phyloP scores from a whole-genome alignment of 2,113 vertebrate species.

The Megaceryle maxima region DNA sequence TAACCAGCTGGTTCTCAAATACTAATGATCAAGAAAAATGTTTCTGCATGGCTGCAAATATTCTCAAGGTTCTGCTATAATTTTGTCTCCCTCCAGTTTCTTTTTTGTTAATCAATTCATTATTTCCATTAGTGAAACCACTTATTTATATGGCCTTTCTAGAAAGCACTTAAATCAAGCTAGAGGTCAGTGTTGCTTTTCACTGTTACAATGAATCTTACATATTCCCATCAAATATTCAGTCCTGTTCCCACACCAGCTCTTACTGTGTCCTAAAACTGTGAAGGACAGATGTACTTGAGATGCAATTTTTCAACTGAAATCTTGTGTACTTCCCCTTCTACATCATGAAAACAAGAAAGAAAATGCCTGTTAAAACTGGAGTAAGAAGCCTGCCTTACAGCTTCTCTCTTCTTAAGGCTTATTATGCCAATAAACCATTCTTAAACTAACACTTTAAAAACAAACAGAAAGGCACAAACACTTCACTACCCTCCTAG shows the following conservation, averaged over 20 bases:
- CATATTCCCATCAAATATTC: not conserved
- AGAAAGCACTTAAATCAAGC: not conserved
- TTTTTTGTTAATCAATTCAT: not conserved
- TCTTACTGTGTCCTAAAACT: constrained; percentile 10
- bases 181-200: not conserved
- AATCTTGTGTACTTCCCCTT: constrained; percentile 27
- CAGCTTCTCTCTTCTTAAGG: constrained; percentile 14
- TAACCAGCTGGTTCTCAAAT: not conserved
- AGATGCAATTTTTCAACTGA: constrained; percentile 36
- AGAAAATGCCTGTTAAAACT: constrained; percentile 41
- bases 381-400: constrained; percentile 13
- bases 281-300: constrained; percentile 6
- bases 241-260: constrained; percentile 1
- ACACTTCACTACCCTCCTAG: not conserved
- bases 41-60: not conserved
- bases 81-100: not conserved
- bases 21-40: not conserved
- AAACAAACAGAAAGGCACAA: not conserved
- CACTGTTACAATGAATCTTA: not conserved
- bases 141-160: not conserved
- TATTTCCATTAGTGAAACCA: not conserved
- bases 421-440: not conserved
- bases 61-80: not conserved
- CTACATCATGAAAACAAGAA: not conserved
- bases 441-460: not conserved